A percentile compares a stretch with the other conserved stretches of the same genome.
Conservation (phyloP, 2,888 invertebrate species). For the Drosophila testacea region DNA sequence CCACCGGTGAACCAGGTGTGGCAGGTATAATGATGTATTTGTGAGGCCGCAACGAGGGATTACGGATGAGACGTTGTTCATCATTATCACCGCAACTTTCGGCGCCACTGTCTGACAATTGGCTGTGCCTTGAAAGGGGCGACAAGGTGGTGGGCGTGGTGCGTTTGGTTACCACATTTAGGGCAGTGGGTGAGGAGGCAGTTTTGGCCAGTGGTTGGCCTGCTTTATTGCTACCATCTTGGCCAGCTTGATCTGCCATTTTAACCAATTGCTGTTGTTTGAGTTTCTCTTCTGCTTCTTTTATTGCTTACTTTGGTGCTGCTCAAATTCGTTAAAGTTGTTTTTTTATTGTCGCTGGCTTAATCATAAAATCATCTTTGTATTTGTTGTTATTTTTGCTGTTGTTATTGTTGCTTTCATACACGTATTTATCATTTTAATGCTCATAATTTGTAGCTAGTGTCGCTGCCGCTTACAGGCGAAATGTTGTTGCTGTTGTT, state of each 20-base stretch:
- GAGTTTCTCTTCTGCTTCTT: background rate
- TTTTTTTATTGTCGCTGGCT: constrained; percentile 29
- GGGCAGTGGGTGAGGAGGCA: constrained; percentile 66
- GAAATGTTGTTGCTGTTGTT: constrained; percentile 34
- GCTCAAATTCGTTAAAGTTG: constrained; percentile 29
- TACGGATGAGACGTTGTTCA: constrained; percentile 82
- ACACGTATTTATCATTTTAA: constrained; percentile 67
- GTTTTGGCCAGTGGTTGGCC: constrained; percentile 53
- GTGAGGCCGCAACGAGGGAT: constrained; percentile 80
- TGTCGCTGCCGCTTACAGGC: constrained; percentile 27
- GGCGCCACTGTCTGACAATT: constrained; percentile 81
- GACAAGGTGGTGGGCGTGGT: constrained; percentile 58
- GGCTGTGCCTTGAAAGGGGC: constrained; percentile 77
- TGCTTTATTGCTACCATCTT: constrained; percentile 35
- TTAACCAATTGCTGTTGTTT: constrained; percentile 17
- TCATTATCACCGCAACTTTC: constrained; percentile 80
- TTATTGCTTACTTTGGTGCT: constrained; percentile 1
- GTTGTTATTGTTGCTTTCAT: constrained; percentile 42
- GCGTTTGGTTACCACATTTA: constrained; percentile 53
- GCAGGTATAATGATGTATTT: constrained; percentile 84
- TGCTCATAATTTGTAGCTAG: constrained; percentile 62
- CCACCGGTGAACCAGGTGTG: constrained; percentile 63
- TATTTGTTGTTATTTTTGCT: constrained; percentile 22
- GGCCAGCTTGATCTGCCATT: constrained; percentile 49
- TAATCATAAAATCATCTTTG: constrained; percentile 63